Percentiles rank a stretch among this genome's conserved stretches.
These are phyloP conservation scores for Pheosia tremula DNA, from an alignment of 2,888 invertebrate genomes.

Conservation along the genomic window DNA sequence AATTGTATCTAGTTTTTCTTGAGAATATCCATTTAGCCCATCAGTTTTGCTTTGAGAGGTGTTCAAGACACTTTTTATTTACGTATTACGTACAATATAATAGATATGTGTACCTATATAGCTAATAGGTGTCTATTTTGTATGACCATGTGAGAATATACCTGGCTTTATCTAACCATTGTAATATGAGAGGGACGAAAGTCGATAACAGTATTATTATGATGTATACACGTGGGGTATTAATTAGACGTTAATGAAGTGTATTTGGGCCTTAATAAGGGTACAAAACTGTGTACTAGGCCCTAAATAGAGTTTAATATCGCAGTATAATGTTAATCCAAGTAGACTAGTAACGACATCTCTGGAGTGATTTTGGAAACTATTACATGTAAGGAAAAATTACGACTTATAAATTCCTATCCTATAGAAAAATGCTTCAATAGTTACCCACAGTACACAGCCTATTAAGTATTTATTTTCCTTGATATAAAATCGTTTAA, in stretches of 20 bases:
- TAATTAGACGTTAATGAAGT: not conserved
- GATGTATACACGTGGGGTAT: not conserved
- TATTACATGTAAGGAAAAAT: not conserved
- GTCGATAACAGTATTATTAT: conserved; percentile 15
- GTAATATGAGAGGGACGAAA: conserved; percentile 20
- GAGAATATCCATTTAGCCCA: not conserved
- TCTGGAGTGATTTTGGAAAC: not conserved
- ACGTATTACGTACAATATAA: not conserved
- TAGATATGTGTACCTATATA: not conserved
- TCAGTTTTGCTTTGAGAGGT: not conserved
- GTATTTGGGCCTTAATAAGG: not conserved
- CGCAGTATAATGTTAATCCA: not conserved
- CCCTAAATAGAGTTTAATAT: not conserved
- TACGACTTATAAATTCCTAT: too few relatives aligned
- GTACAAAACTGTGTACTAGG: not conserved
- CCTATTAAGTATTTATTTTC: too few relatives aligned
- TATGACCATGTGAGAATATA: conserved; percentile 4
- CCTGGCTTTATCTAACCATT: conserved; percentile 22
- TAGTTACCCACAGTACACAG: too few relatives aligned
- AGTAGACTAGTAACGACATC: not conserved
- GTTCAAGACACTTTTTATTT: not conserved
- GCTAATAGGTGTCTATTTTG: not conserved
- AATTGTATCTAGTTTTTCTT: not conserved
- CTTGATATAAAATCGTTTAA: too few relatives aligned
- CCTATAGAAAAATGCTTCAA: too few relatives aligned